Conservation (phyloP, 1,140 invertebrate species). For the Drosophila bipectinata region DNA sequence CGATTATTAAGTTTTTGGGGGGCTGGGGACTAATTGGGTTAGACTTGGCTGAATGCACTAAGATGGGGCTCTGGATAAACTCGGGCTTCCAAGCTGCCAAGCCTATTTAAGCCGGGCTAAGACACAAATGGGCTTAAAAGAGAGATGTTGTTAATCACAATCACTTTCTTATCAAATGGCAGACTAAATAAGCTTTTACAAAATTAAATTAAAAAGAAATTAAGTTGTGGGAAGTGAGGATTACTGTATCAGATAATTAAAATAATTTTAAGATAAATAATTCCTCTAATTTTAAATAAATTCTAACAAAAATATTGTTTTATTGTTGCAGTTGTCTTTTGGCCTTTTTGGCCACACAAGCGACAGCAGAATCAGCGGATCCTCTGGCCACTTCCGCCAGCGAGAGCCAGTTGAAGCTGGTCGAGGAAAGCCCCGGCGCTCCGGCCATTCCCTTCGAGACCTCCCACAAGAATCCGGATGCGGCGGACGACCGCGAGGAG, state of each 20-base stretch:
- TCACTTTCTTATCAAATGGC: not conserved
- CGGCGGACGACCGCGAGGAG: constrained; percentile 22
- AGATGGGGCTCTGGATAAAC: constrained; percentile 1
- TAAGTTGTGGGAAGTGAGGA: not conserved
- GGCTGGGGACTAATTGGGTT: constrained; percentile 27
- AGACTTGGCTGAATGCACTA: constrained; percentile 16
- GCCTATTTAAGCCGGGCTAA: constrained; percentile 3
- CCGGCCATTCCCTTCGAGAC: constrained; percentile 64
- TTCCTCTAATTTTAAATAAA: not conserved
- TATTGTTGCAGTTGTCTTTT: constrained; percentile 44
- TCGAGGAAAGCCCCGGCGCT: not conserved
- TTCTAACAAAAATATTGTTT: not conserved
- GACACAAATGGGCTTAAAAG: not conserved
- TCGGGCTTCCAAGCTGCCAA: not conserved
- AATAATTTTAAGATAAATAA: not conserved
- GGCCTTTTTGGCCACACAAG: constrained; percentile 39
- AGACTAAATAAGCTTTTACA: not conserved
- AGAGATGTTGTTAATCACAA: constrained; percentile 2
- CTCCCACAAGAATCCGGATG: constrained; percentile 73
- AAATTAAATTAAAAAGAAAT: not conserved
- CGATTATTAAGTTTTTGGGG: not conserved
- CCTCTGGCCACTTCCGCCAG: constrained; percentile 24
- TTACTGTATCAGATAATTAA: not conserved
- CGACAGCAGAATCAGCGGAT: constrained; percentile 7
- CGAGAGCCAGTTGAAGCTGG: constrained; percentile 2